phyloP scores from a whole-genome alignment of 2,888 invertebrate genomes.

The Tenodera sinensis region DNA sequence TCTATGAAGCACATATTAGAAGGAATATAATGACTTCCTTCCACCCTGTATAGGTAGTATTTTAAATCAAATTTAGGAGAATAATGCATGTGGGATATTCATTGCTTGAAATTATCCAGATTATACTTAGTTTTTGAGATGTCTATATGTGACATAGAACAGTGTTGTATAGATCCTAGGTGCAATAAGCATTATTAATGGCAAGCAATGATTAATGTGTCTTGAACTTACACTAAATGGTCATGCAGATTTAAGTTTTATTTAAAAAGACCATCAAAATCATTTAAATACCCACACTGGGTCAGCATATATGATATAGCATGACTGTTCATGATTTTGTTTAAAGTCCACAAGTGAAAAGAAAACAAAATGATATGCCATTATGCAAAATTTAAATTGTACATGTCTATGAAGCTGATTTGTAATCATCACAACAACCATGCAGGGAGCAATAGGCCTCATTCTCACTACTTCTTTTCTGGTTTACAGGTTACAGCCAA shows the following conservation, averaged over 20 bases:
- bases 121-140: too few species aligned
- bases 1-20: too few species aligned
- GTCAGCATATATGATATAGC: neutral
- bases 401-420: neutral
- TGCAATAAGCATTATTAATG: neutral
- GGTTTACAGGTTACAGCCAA: neutral
- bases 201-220: too few species aligned
- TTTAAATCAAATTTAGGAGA: too few species aligned
- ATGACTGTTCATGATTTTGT: neutral
- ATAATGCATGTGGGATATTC: too few species aligned
- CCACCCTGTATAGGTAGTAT: too few species aligned
- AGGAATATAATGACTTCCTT: too few species aligned
- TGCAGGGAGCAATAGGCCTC: neutral
- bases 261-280: neutral
- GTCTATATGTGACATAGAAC: neutral
- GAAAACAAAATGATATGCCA: neutral
- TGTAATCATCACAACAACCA: neutral
- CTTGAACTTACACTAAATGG: too few species aligned
- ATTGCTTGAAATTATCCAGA: too few species aligned
- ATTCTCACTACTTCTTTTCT: neutral
- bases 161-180: neutral
- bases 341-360: neutral
- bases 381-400: neutral
- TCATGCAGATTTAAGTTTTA: neutral
- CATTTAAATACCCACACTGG: neutral